These are phyloP conservation scores for Myodes glareolus DNA, from an alignment of 2,113 vertebrate species.

Conservation along the genomic window DNA sequence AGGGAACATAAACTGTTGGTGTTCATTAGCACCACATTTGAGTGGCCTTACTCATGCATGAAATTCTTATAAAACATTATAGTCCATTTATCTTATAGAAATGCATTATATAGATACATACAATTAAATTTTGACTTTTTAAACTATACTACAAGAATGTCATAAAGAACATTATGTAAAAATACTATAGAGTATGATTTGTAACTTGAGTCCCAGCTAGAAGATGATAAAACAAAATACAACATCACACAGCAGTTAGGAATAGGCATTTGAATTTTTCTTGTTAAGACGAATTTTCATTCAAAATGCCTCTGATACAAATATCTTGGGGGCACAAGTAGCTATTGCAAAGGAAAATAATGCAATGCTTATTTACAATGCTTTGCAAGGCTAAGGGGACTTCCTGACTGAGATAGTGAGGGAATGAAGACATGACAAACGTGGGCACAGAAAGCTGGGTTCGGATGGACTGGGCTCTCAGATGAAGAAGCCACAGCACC, in stretches of 20 bases:
- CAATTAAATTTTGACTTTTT: constrained; percentile 34
- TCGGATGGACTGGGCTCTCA: not conserved
- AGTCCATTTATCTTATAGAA: not conserved
- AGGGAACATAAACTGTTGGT: not conserved
- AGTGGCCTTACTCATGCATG: not conserved
- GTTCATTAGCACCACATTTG: not conserved
- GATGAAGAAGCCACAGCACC: not conserved
- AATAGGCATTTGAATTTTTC: constrained; percentile 6
- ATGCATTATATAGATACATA: not conserved
- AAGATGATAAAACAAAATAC: not conserved
- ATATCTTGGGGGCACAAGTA: not conserved
- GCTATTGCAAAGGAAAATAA: constrained; percentile 32
- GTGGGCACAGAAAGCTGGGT: not conserved
- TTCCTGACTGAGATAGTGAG: not conserved
- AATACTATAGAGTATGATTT: not conserved
- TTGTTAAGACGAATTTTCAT: not conserved
- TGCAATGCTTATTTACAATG: not conserved
- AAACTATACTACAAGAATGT: not conserved
- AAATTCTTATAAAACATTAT: not conserved
- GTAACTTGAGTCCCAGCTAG: not conserved
- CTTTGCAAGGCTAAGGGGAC: not conserved
- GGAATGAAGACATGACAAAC: not conserved
- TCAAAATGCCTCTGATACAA: not conserved
- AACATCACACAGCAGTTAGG: not conserved
- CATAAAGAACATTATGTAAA: not conserved